These are phyloP conservation scores for Mionectes olivaceus DNA, from an alignment of 2,797 vertebrate species.

Conservation along the genomic window DNA sequence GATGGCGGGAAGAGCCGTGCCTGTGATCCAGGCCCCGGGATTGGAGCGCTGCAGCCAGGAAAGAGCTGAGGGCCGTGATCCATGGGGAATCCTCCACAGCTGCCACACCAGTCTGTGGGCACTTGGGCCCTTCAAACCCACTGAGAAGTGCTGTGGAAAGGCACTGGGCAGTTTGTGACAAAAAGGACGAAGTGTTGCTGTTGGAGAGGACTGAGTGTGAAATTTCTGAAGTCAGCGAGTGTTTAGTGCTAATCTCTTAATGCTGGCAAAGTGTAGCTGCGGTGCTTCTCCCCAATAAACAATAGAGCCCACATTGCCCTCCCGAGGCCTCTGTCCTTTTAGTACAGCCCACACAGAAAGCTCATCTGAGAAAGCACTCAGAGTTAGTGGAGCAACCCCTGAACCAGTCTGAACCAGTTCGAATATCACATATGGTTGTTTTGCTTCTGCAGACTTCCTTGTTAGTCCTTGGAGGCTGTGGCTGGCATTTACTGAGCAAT, in stretches of 20 bases:
- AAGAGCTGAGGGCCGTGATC: neutral
- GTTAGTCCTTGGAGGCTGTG: conserved; percentile 57
- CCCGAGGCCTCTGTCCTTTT: neutral
- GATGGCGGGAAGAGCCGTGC: neutral
- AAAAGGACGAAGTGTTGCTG: neutral
- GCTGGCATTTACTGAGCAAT: conserved; percentile 58
- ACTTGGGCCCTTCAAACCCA: neutral
- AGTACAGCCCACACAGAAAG: conserved; percentile 25
- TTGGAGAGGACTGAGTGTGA: neutral
- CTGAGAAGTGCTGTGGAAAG: neutral
- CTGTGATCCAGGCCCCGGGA: neutral
- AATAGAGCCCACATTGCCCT: neutral
- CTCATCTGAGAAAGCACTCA: neutral
- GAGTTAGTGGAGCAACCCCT: conserved; percentile 11
- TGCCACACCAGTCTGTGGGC: neutral
- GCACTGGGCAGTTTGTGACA: neutral
- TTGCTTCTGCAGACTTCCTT: conserved; percentile 67
- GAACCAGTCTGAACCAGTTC: conserved; percentile 68
- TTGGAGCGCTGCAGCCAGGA: neutral
- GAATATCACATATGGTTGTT: conserved; percentile 51
- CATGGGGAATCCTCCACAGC: neutral
- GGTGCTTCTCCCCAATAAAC: neutral
- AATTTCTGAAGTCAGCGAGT: neutral
- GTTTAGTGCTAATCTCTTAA: conserved; percentile 17
- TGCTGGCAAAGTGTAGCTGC: neutral